Percentiles rank a stretch among this genome's conserved stretches.
These are phyloP conservation scores for Megalopta genalis DNA, from an alignment of 1,140 invertebrate genomes.

Conservation along the genomic window DNA sequence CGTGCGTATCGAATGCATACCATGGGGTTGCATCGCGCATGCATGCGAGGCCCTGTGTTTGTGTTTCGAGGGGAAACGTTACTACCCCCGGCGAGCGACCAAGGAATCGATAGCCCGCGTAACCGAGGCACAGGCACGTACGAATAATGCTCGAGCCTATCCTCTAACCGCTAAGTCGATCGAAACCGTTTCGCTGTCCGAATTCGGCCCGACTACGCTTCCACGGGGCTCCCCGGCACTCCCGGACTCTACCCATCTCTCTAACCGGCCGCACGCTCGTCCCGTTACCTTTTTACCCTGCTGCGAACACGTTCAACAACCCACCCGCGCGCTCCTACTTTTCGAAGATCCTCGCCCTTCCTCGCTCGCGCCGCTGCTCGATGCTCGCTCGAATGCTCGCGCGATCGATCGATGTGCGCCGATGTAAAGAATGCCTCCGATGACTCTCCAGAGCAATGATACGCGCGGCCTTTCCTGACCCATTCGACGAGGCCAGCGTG, in stretches of 20 bases:
- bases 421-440: no score
- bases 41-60: conserved; percentile 66
- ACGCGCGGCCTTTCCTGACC: no score
- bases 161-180: conserved; percentile 59
- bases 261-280: background rate
- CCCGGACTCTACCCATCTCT: background rate
- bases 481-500: no score
- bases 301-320: background rate
- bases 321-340: background rate
- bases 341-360: background rate
- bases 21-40: conserved; percentile 68
- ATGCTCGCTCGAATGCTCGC: no score
- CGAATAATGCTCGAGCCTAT: conserved; percentile 64
- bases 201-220: conserved; percentile 9
- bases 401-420: no score
- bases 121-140: conserved; percentile 67
- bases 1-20: conserved; percentile 68
- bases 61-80: conserved; percentile 68
- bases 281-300: background rate
- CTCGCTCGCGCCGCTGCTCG: background rate
- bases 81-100: conserved; percentile 54
- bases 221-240: background rate
- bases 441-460: background rate
- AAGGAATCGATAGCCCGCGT: conserved; percentile 69
- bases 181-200: conserved; percentile 49